These are phyloP conservation scores for Conops quadrifasciatus DNA, from an alignment of 2,888 invertebrate genomes.

Conservation along the genomic window DNA sequence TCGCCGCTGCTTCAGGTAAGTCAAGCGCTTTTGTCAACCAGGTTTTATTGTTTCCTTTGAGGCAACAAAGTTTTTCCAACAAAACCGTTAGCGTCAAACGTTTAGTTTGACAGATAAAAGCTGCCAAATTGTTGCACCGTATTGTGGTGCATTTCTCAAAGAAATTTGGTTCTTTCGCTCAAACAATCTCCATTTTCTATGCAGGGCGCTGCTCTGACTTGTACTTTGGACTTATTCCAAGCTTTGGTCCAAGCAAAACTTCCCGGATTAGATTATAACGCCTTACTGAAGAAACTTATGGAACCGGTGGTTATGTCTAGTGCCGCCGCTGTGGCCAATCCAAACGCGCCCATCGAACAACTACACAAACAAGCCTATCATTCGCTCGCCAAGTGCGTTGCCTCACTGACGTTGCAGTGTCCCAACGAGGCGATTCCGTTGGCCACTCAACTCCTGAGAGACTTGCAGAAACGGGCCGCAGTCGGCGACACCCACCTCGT, in stretches of 20 bases:
- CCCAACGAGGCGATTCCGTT: conserved; percentile 74
- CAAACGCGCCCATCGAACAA: conserved; percentile 66
- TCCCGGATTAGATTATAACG: conserved; percentile 81
- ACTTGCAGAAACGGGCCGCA: conserved; percentile 72
- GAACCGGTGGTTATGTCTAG: conserved; percentile 70
- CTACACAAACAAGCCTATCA: conserved; percentile 85
- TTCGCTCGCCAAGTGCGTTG: conserved; percentile 95
- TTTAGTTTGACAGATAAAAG: too few species aligned
- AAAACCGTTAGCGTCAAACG: too few species aligned
- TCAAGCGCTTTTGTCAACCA: too few species aligned
- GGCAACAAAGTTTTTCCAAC: too few species aligned
- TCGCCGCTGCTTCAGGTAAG: conserved; percentile 78
- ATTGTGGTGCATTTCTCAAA: too few species aligned
- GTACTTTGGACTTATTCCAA: conserved; percentile 91
- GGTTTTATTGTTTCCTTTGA: too few species aligned
- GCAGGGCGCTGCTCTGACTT: conserved; percentile 85
- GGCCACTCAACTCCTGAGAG: conserved; percentile 74
- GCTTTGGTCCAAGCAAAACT: conserved; percentile 87
- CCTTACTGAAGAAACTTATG: conserved; percentile 80
- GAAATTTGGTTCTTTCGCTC: too few species aligned
- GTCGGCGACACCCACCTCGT: conserved; percentile 80
- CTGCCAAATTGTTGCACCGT: too few species aligned
- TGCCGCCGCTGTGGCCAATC: conserved; percentile 39
- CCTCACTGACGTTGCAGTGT: conserved; percentile 87
- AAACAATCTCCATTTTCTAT: conserved; percentile 15